Base-by-base conservation (phyloP, 2,113 vertebrate species). In the Cettia cetti region DNA sequence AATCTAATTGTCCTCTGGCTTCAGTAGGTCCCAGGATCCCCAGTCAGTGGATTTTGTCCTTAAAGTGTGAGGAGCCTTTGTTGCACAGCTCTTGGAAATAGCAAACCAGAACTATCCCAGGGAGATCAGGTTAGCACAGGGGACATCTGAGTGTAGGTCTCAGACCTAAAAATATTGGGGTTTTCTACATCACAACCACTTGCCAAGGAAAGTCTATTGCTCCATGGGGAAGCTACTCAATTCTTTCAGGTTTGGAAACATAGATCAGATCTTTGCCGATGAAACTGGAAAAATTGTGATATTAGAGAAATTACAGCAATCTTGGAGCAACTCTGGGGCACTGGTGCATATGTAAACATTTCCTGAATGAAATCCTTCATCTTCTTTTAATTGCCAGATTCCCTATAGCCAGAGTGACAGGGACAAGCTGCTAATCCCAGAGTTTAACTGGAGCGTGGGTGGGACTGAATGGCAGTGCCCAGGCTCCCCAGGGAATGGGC, bases 271-370 rank as follows among this genome's bases (percentile, higher is more conserved):
- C 22, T 11, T 69, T 11, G 4, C 1, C 10, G 26, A 44, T 20
- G 76, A 60, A 64, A 24, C 5, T 12, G 68, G 45, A 71, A 7
- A 70, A 83, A 57, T 1, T 40, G 17, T 1, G 14, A 69, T 24
- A 22, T 2, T 5, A 30, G 13, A 80, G 70, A 72, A 26, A 47
- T 31, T 24, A 52, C n/a, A 86, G 52, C 31, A 77, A 59, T 1
- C 26, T 69, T 6, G 10, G 37, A 57, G 30, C 35, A 64, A 13
- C 28, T 44, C 52, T 21, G n/a, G 27, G 24, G 10, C 17, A 9
- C 37, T 30, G 2, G 0, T 28, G 31, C 33, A 13, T 21, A 33
- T 0, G 2, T 5, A 60, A 84, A 35, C 2, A 6, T 61, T 74
- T 49, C 47, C 57, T 54, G 40, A 81, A 31, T 9, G 10, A 37